These are phyloP conservation scores for Abrostola triplasia DNA, from an alignment of 2,888 invertebrate species.

Conservation along the genomic window DNA sequence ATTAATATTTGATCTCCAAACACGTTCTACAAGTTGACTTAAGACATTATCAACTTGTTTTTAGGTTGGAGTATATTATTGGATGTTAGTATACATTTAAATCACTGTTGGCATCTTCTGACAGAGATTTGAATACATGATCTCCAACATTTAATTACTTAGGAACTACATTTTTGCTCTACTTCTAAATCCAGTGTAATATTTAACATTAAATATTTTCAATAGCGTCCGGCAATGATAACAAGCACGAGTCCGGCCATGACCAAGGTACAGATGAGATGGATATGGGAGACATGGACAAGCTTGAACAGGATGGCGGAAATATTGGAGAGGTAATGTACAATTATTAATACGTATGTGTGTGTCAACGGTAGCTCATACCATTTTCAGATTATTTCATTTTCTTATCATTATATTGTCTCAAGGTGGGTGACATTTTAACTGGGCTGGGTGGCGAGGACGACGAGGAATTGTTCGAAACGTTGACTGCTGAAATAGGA, in stretches of 20 bases:
- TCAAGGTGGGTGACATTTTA: conserved; percentile 92
- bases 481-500: conserved; percentile 94
- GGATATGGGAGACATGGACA: conserved; percentile 87
- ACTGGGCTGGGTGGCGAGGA: conserved; percentile 95
- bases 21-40: conserved; percentile 82
- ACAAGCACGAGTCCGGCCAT: conserved; percentile 72
- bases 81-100: conserved; percentile 43
- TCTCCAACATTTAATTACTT: conserved; percentile 50
- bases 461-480: conserved; percentile 94
- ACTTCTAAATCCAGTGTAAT: not conserved
- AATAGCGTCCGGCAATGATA: conserved; percentile 64
- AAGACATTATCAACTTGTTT: conserved; percentile 80
- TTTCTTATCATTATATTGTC: not conserved
- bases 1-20: conserved; percentile 68
- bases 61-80: conserved; percentile 79
- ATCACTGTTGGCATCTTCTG: conserved; percentile 23
- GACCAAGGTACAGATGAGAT: conserved; percentile 83
- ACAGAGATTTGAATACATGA: conserved; percentile 46
- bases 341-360: not conserved
- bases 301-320: conserved; percentile 83
- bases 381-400: not conserved
- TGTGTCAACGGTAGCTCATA: not conserved
- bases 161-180: not conserved
- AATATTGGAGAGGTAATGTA: conserved; percentile 83
- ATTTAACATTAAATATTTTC: conserved; percentile 31